Conservation (phyloP, 2,797 vertebrate species). For the Lycodopsis pacificus region DNA sequence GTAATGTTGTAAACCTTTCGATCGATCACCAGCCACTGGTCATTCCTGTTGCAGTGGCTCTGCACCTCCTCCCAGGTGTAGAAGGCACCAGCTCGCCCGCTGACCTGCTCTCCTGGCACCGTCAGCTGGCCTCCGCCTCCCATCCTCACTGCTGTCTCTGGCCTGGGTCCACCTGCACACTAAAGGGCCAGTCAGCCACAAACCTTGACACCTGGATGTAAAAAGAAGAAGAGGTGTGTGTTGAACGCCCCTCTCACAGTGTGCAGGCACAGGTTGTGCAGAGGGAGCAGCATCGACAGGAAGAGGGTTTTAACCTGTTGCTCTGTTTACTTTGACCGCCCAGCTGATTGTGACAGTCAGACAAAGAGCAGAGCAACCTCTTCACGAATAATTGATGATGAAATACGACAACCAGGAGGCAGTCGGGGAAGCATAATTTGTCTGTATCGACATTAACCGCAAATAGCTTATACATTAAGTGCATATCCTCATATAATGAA, state of each 20-base stretch:
- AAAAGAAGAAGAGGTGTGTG: background rate
- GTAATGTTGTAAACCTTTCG: conserved; percentile 92
- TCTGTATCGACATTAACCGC: background rate
- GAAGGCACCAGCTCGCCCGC: conserved; percentile 58
- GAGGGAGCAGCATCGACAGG: background rate
- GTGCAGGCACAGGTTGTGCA: conserved; percentile 10
- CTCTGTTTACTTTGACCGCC: conserved; percentile 27
- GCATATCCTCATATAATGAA: background rate
- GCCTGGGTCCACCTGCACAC: conserved; percentile 38
- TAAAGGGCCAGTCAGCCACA: conserved; percentile 34
- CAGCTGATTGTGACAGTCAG: conserved; percentile 27
- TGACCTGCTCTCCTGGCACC: conserved; percentile 42
- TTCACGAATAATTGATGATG: conserved; percentile 63
- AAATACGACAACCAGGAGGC: conserved; percentile 39
- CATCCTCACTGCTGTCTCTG: conserved; percentile 56
- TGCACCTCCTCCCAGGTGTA: conserved; percentile 93
- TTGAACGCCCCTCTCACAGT: background rate
- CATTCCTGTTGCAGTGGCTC: conserved; percentile 82
- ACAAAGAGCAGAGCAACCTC: conserved; percentile 43
- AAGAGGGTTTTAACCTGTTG: conserved; percentile 49
- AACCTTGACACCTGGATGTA: conserved; percentile 53
- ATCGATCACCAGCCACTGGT: conserved; percentile 91
- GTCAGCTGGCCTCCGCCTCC: conserved; percentile 67
- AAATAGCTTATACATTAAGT: background rate
- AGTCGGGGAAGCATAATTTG: background rate